These are phyloP conservation scores for Acanthochromis polyacanthus DNA, from an alignment of 2,113 vertebrate species.

Conservation along the genomic window DNA sequence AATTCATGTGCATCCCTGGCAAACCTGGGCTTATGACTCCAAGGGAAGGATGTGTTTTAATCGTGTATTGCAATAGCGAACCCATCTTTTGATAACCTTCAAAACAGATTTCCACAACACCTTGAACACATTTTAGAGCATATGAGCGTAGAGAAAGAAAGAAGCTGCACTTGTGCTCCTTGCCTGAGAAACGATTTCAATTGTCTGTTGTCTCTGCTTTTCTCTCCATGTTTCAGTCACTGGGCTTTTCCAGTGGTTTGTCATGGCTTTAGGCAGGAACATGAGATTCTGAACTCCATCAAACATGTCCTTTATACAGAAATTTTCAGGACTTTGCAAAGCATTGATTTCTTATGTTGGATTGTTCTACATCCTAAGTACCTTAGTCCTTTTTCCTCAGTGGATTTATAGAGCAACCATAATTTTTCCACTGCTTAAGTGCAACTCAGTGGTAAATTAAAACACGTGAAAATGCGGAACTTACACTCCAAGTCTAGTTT, in stretches of 20 bases:
- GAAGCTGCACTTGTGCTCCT: neutral
- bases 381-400: slow-evolving; percentile 18
- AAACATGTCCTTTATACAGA: slow-evolving; percentile 9
- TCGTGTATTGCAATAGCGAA: slow-evolving; percentile 12
- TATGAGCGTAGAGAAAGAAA: neutral
- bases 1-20: slow-evolving; percentile 61
- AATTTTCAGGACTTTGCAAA: neutral
- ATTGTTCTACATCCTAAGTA: slow-evolving; percentile 5
- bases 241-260: slow-evolving; percentile 39
- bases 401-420: slow-evolving; percentile 13
- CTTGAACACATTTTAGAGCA: neutral
- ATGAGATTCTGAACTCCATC: slow-evolving; percentile 32
- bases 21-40: slow-evolving; percentile 37
- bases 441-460: slow-evolving; percentile 27
- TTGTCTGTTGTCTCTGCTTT: slow-evolving; percentile 41
- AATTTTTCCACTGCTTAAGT: slow-evolving; percentile 1
- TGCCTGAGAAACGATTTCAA: slow-evolving; percentile 40
- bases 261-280: slow-evolving; percentile 30
- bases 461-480: slow-evolving; percentile 35
- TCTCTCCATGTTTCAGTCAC: slow-evolving; percentile 30
- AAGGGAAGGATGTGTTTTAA: slow-evolving; percentile 27
- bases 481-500: slow-evolving; percentile 29
- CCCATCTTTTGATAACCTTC: slow-evolving; percentile 12
- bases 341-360: neutral
- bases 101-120: neutral